phyloP scores from a whole-genome alignment of 1,140 invertebrate species.

The Drepana arcuata region DNA sequence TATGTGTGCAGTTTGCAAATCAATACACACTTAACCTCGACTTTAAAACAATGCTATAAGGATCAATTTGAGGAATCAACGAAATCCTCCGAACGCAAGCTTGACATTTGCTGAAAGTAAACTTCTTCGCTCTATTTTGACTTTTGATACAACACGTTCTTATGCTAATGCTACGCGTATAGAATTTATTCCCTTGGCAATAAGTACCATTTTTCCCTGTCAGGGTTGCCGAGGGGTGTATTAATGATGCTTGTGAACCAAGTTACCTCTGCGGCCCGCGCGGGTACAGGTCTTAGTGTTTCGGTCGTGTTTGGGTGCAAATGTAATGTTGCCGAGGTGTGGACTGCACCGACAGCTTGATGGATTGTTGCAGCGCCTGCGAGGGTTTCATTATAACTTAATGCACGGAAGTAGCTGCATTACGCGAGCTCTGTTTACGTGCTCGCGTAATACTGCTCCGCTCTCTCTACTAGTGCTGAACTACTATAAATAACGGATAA shows the following conservation, averaged over 20 bases:
- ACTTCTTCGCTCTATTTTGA: slow-evolving; percentile 8
- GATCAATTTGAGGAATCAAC: background rate
- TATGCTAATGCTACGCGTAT: background rate
- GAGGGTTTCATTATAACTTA: slow-evolving; percentile 12
- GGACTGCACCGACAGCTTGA: slow-evolving; percentile 13
- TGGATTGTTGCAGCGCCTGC: slow-evolving; percentile 12
- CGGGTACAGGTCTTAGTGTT: background rate
- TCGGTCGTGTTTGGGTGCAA: slow-evolving; percentile 1
- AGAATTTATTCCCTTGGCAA: slow-evolving; percentile 1
- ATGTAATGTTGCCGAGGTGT: slow-evolving; percentile 6
- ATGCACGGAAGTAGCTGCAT: slow-evolving; percentile 7
- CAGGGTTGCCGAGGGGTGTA: background rate
- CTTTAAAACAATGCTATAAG: background rate
- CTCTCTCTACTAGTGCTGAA: no score
- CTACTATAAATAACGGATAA: no score
- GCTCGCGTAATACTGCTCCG: no score
- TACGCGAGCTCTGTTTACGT: no score
- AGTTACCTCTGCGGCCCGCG: slow-evolving; percentile 5
- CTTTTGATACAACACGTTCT: slow-evolving; percentile 1
- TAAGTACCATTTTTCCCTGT: slow-evolving; percentile 9
- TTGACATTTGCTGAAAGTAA: no score
- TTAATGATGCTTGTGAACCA: slow-evolving; percentile 16
- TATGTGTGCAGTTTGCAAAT: slow-evolving; percentile 3
- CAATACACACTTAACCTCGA: slow-evolving; percentile 1
- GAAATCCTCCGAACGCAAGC: background rate